Evolutionary conservation across 2,888 invertebrate species (phyloP).

Genomic region (Drosophila fungiperda): DNA sequence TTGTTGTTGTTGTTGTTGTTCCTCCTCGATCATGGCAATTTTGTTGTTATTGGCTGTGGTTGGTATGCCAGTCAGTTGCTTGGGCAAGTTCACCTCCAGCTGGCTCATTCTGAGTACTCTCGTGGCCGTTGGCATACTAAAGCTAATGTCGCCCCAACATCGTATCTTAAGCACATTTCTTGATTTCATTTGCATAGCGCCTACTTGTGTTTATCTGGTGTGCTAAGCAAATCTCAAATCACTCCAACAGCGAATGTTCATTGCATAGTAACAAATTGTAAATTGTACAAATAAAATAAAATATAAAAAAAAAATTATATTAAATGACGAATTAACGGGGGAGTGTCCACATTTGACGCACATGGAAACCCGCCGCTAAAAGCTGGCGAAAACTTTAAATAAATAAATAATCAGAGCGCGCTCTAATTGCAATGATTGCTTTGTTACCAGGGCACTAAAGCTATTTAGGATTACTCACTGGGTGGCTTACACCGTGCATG

Average conservation of each 20-base stretch:
- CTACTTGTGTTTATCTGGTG: conserved; percentile 27
- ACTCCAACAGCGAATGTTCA: conserved; percentile 43
- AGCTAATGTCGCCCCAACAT: conserved; percentile 26
- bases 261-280: conserved; percentile 19
- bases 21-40: conserved; percentile 20
- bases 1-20: conserved; percentile 11
- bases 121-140: conserved; percentile 53
- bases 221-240: conserved; percentile 37
- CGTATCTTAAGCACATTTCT: conserved; percentile 44
- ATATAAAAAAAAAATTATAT: background rate
- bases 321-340: conserved; percentile 35
- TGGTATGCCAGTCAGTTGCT: conserved; percentile 10
- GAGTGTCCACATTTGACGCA: conserved; percentile 28
- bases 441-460: conserved; percentile 44
- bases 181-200: conserved; percentile 16
- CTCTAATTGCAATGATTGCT: conserved; percentile 41
- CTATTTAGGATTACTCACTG: conserved; percentile 42
- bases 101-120: conserved; percentile 39
- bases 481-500: conserved; percentile 9
- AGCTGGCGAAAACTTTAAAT: conserved; percentile 8
- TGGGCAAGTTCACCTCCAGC: conserved; percentile 32
- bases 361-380: conserved; percentile 24
- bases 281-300: conserved; percentile 2
- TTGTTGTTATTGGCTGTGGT: conserved; percentile 11
- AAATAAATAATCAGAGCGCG: conserved; percentile 40